Percentiles rank a stretch among this genome's conserved stretches.
Conservation (phyloP, 1,140 invertebrate species). For the Drosophila chauvacae region DNA sequence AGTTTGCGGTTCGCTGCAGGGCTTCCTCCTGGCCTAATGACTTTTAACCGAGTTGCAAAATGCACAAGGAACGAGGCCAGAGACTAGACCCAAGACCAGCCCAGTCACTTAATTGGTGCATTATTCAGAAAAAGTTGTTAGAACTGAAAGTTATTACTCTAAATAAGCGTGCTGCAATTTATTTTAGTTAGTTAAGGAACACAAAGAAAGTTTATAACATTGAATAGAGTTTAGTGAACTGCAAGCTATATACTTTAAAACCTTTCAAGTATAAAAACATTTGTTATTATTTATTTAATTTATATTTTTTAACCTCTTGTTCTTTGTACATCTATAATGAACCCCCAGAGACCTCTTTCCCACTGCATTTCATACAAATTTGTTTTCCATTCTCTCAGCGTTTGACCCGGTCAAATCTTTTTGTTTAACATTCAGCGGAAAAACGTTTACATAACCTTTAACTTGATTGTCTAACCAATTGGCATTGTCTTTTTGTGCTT, state of each 20-base stretch:
- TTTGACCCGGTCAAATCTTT: conserved; percentile 31
- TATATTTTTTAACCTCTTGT: conserved; percentile 37
- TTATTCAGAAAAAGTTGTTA: conserved; percentile 63
- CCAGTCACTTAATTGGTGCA: conserved; percentile 66
- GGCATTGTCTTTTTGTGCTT: conserved; percentile 56
- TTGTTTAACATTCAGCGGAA: conserved; percentile 26
- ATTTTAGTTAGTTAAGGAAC: background rate
- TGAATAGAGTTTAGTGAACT: background rate
- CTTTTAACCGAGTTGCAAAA: conserved; percentile 75
- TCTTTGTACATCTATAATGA: background rate
- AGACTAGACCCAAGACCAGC: conserved; percentile 12
- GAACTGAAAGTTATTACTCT: conserved; percentile 50
- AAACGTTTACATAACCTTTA: conserved; percentile 61
- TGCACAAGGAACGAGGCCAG: conserved; percentile 37
- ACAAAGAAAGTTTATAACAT: background rate
- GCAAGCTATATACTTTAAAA: background rate
- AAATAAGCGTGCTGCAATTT: conserved; percentile 60
- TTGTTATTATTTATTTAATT: conserved; percentile 40
- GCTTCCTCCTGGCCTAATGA: conserved; percentile 68
- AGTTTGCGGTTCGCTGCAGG: conserved; percentile 53
- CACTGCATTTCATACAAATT: conserved; percentile 6
- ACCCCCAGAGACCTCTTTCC: conserved; percentile 17
- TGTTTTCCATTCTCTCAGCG: conserved; percentile 21
- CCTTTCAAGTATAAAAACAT: background rate
- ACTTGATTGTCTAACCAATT: conserved; percentile 48